A percentile compares a stretch with the other conserved stretches of the same genome.
Evolutionary conservation across 1,140 invertebrate species (phyloP).

Genomic region (Diachasmimorpha longicaudata): DNA sequence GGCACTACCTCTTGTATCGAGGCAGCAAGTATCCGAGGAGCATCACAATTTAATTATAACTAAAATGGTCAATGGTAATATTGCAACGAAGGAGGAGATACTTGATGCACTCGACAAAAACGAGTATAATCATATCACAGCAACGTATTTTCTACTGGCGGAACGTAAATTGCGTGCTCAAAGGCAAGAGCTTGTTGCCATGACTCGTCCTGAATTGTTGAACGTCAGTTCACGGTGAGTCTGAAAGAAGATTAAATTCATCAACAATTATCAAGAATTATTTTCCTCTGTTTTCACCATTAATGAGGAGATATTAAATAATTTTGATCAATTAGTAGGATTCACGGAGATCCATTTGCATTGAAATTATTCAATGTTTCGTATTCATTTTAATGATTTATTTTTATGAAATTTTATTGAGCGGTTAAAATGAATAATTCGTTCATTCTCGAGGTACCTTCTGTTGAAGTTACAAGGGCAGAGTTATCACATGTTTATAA

Average conservation of each 20-base stretch:
- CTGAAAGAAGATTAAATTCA: too few species aligned
- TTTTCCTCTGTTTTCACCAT: too few species aligned
- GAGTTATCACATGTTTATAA: too few species aligned
- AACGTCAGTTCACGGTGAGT: conserved; percentile 49
- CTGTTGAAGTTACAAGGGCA: too few species aligned
- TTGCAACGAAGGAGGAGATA: conserved; percentile 93
- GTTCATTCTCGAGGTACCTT: too few species aligned
- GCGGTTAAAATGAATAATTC: too few species aligned
- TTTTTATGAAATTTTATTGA: too few species aligned
- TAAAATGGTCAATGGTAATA: conserved; percentile 95
- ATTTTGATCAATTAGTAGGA: too few species aligned
- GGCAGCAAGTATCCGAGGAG: conserved; percentile 86
- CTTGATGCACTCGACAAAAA: conserved; percentile 90
- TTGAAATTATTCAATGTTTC: too few species aligned
- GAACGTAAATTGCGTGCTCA: conserved; percentile 86
- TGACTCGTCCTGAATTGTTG: conserved; percentile 50
- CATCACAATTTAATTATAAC: conserved; percentile 92
- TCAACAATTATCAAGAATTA: background rate
- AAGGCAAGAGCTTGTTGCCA: conserved; percentile 68
- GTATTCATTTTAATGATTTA: too few species aligned
- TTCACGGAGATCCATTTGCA: too few species aligned
- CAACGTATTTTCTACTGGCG: conserved; percentile 96
- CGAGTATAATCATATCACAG: conserved; percentile 98
- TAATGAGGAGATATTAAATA: too few species aligned
- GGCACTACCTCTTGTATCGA: conserved; percentile 79